phyloP scores from a whole-genome alignment of 2,888 invertebrate species.

The Petrolisthes cinctipes region DNA sequence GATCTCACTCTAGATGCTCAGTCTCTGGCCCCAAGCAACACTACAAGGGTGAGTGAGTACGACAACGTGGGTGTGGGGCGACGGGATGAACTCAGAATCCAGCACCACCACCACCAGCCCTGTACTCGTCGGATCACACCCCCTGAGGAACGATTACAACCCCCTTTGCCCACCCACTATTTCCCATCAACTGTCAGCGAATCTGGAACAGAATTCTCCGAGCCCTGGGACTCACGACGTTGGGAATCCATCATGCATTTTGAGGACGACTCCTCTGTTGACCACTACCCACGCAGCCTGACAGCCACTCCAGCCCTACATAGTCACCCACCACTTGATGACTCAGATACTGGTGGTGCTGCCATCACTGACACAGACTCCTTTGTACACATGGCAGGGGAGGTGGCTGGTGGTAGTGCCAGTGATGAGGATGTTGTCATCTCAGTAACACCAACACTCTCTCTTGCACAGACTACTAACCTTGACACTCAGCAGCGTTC shows the following conservation, averaged over 20 bases:
- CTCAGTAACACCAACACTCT: slow-evolving; percentile 51
- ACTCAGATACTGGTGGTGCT: slow-evolving; percentile 52
- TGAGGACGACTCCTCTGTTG: slow-evolving; percentile 66
- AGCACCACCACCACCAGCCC: slow-evolving; percentile 66
- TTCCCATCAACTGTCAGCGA: slow-evolving; percentile 68
- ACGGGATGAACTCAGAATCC: slow-evolving; percentile 19
- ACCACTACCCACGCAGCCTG: slow-evolving; percentile 52
- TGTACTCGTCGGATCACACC: slow-evolving; percentile 34
- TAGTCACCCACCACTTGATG: slow-evolving; percentile 34
- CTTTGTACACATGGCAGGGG: slow-evolving; percentile 68
- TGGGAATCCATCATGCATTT: slow-evolving; percentile 80
- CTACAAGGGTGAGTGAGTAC: slow-evolving; percentile 69
- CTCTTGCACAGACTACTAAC: slow-evolving; percentile 68
- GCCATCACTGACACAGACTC: slow-evolving; percentile 68
- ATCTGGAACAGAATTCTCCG: slow-evolving; percentile 87
- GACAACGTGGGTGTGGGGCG: slow-evolving; percentile 68
- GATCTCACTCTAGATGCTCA: slow-evolving; percentile 76
- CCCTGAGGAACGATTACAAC: slow-evolving; percentile 49
- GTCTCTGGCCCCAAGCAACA: slow-evolving; percentile 67
- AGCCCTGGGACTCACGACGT: slow-evolving; percentile 89
- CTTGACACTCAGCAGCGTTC: slow-evolving; percentile 67
- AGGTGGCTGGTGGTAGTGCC: slow-evolving; percentile 54
- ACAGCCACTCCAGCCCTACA: slow-evolving; percentile 48
- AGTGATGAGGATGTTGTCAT: slow-evolving; percentile 53
- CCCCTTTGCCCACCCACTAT: slow-evolving; percentile 51